These are phyloP conservation scores for Cactoblastis cactorum DNA, from an alignment of 2,888 invertebrate species.

Conservation along the genomic window DNA sequence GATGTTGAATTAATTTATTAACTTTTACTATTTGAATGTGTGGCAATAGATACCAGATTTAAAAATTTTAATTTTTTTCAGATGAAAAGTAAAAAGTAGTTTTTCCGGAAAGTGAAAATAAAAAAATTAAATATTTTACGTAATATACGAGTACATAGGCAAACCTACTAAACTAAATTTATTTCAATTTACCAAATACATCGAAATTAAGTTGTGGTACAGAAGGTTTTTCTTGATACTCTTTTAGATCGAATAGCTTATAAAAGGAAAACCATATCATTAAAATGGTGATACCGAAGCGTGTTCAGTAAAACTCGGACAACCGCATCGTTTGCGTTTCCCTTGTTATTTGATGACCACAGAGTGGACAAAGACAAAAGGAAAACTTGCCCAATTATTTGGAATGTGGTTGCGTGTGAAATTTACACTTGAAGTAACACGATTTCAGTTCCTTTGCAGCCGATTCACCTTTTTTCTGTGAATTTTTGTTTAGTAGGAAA, in stretches of 20 bases:
- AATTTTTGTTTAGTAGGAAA: too few relatives aligned
- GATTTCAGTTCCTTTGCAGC: background rate
- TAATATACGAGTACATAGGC: too few relatives aligned
- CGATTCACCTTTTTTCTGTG: background rate
- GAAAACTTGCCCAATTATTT: constrained; percentile 29
- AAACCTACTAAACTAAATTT: too few relatives aligned
- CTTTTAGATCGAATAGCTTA: background rate
- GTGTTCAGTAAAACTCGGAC: constrained; percentile 39
- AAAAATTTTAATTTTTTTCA: too few relatives aligned
- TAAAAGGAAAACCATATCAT: constrained; percentile 38
- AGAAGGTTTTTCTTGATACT: too few relatives aligned
- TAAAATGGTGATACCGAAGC: constrained; percentile 61
- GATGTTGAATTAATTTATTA: background rate
- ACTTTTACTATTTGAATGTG: background rate
- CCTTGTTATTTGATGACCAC: constrained; percentile 13
- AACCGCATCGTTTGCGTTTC: constrained; percentile 49
- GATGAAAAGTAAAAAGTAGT: too few relatives aligned
- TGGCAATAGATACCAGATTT: too few relatives aligned
- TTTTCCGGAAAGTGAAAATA: too few relatives aligned
- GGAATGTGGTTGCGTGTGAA: constrained; percentile 11
- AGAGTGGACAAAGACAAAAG: constrained; percentile 25
- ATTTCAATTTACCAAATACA: too few relatives aligned
- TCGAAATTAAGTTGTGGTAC: too few relatives aligned
- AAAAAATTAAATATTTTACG: too few relatives aligned
- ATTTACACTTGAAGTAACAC: background rate